Base-by-base conservation (phyloP, 2,113 vertebrate genomes). In the Pterocles gutturalis region DNA sequence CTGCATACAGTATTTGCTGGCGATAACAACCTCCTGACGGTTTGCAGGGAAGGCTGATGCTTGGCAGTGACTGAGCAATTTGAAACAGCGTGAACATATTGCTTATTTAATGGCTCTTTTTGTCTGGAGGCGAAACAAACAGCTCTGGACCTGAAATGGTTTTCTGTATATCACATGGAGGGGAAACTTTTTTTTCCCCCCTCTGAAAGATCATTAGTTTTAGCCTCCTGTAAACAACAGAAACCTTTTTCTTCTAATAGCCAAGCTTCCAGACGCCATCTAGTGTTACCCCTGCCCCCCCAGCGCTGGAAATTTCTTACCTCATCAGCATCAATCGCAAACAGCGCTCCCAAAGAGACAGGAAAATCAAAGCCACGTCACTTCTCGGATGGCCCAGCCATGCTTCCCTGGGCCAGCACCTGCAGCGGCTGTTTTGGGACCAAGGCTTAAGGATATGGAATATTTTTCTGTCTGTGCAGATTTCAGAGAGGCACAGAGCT, bases 181-280 rank as follows among this genome's bases (percentile, higher is more conserved):
- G 64, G 53, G 28, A 54, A 92, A 83, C 55, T 55, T 69, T 8
- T n/a, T 9, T 6, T 21, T 16, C 1, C 1, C 0, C 17, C 9
- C 45, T 24, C 25, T 0, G 31, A 38, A 33, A 70, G 51, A 76
- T 77, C 46, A 11, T 93, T 80, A 48, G 76, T 88, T 90, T 82
- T 15, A 45, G 36, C 38, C 73, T 78, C 24, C 34, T 28, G 69
- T 64, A 60, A 84, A 86, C 60, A 81, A 26, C 81, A 36, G 22
- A n/a, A 43, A 11, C 58, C 49, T 26, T 43, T 9, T 36, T 46
- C 20, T n/a, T 45, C 43, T 60, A 28, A 26, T 62, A 87, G 80
- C 53, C 86, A 89, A 75, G 92, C 73, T 87, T 76, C 41, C 87
- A 64, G 88, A 82, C 84, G 89, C 96, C 96, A 90, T 57, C 97